Base-by-base conservation (phyloP, 1,140 invertebrate species). In the Drosophila ambigua region DNA sequence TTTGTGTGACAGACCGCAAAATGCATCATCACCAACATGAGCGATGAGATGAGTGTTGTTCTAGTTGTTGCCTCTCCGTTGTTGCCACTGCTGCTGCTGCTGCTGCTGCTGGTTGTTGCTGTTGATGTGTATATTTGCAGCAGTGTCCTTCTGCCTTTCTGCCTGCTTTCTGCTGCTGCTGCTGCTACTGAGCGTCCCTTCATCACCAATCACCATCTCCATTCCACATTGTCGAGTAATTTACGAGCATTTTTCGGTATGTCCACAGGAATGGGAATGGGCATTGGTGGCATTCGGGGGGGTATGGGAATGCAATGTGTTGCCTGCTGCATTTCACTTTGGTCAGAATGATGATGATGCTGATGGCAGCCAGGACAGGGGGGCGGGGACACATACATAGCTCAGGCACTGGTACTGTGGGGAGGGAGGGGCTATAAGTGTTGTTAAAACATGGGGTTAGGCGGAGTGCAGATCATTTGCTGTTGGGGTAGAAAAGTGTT, bases 11-110 rank as follows among this genome's bases (percentile, higher is more conserved):
- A 91, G 89, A 91, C 90, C 90, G 89, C 90, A 91, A 91, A 91
- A 91, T 91, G 89, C 89, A 91, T 91, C 89, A 91, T 91, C 90
- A 90, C 89, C 84, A 91, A 87, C 89, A 91, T 91, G 90, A 91
- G 82, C 90, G 89, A 91, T 91, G 90, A 91, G 77, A 91, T 91
- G 90, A 91, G 77, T 90, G 89, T 83, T 76, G 62, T 52, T 64
- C 52, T 60, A 54, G 65, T 46, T 77, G 46, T 72, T 73, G 57
- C 51, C 58, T 50, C 45, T 73, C 35, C 50, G 64, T 68, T 55
- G 44, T 67, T 68, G 66, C 35, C 20, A 20, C 20, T 39, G 11
- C 11, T 16, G 16, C 16, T 16, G 16, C 26, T 28, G 7, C 6
- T 28, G 54, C 4, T 66, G 43, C 20, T 20, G 20, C 20, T 20